A percentile compares a stretch with the other conserved stretches of the same genome.
Evolutionary conservation across 1,140 invertebrate species (phyloP).

Genomic region (Tigriopus japonicus): DNA sequence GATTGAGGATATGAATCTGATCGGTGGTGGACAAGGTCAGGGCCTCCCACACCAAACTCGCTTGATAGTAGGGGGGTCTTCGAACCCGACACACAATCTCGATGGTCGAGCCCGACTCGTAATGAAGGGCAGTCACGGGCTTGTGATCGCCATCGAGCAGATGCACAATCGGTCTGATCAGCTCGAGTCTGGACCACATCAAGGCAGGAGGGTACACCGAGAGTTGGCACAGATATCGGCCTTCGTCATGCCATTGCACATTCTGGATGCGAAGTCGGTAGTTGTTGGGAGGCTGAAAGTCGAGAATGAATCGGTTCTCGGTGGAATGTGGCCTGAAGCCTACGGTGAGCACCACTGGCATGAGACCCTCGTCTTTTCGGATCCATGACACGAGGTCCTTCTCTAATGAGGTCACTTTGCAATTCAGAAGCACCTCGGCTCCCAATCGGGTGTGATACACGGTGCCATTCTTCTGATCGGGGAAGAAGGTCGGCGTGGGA

Average conservation of each 20-base stretch:
- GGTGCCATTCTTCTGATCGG: constrained; percentile 6
- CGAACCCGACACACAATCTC: neutral
- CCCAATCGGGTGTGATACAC: neutral
- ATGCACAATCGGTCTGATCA: constrained; percentile 1
- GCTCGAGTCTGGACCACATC: constrained; percentile 1
- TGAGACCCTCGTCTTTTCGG: neutral
- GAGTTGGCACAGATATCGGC: constrained; percentile 9
- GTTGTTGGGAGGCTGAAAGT: constrained; percentile 5
- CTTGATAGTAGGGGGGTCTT: neutral
- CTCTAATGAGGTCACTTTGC: constrained; percentile 5
- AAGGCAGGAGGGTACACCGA: neutral
- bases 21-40: neutral
- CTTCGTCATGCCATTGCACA: constrained; percentile 6
- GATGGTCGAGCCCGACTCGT: constrained; percentile 3
- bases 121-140: constrained; percentile 3
- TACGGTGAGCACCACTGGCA: constrained; percentile 1
- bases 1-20: neutral
- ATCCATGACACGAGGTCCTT: constrained; percentile 8
- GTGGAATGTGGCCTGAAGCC: constrained; percentile 1
- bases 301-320: neutral
- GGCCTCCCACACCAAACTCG: neutral
- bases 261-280: neutral
- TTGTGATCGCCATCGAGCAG: constrained; percentile 2
- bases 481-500: neutral
- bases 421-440: neutral